Base-by-base conservation (phyloP, 2,888 invertebrate species). In the Pedicia rivosa region DNA sequence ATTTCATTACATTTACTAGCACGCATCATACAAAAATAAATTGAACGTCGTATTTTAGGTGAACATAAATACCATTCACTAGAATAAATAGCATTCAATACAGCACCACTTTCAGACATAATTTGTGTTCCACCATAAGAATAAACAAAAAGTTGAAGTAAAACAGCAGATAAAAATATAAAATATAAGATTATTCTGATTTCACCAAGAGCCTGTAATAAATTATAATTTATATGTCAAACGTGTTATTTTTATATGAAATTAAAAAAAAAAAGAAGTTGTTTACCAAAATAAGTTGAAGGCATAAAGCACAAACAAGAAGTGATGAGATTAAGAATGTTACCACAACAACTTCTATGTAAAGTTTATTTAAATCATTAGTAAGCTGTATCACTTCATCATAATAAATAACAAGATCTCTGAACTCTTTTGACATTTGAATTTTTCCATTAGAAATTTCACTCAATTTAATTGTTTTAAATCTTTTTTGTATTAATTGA, bases 101-200 rank as follows among this genome's bases (percentile, higher is more conserved):
- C 24, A 7, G n/a, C n/a, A n/a, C n/a, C n/a, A n/a, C n/a, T n/a
- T n/a, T 24, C 24, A 24, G 3, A 24, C n/a, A n/a, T 24, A 5
- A 24, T 24, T 24, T 24, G 24, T 5, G 24, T 24, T 7, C 37
- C 37, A 2, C 33, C 37, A 17, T 20, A 37, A 4, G 15, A 26
- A 12, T 33, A 33, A n/a, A 37, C 14, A 16, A 37, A 37, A 5
- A 37, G 12, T 12, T 37, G 24, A 19, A 33, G 26, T 3, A 37
- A 8, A 13, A 33, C 16, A 3, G 37, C 17, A 2, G 17, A n/a
- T 9, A 20, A 17, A 8, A 27, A 28, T 6, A 25, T 19, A 8
- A 12, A 7, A 5, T 22, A 22, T 12, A 9, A 10, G n/a, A 35
- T 14, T 25, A 24, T 24, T 24, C 8, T 24, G n/a, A 24, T 10